Base-by-base conservation (phyloP, 1,140 invertebrate genomes). In the Stegodyphus dumicola region DNA sequence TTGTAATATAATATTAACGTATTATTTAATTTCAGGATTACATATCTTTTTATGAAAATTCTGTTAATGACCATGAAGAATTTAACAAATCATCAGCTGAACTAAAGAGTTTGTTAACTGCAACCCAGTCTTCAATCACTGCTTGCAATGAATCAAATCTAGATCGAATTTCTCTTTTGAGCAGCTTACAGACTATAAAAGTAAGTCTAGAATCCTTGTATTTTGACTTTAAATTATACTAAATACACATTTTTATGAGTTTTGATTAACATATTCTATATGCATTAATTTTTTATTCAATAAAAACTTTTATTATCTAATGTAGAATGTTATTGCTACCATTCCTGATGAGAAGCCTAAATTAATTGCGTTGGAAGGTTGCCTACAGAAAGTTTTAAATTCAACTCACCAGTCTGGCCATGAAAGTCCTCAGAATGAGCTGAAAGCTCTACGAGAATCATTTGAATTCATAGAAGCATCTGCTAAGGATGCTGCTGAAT, bases 21-120 rank as follows among this genome's bases (percentile, higher is more conserved):
- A 60, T 15, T 2, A 60, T 60, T 2, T 60, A 60, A 66, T 70
- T 79, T 73, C 75, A 88, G 86, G 60, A 74, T 53, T 88, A 87
- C 87, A 90, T 92, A 7, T 89, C 90, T 64, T 90, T 90, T 76
- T 98, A 98, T 90, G 97, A 98, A 91, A 94, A 92, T 1, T 96
- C 97, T 90, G 97, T 98, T 0, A 95, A 94, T 89, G 95, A 97
- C 89, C 97, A 98, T 91, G 95, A 98, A 89, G 94, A 96, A 88
- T 98, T 97, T 89, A 95, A 94, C 79, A 96, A 97, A 91, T 94
- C 95, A 9, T 95, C 97, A 0, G 94, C 95, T 90, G 95, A 97
- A 88, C 93, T 95, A 15, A 94, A 95, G 87, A 96, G 98, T 90
- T 98, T 96, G 95, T 92, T 98, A n/a, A 95, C 96, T 89, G 94